phyloP scores from a whole-genome alignment of 2,113 vertebrate genomes.

The Gavia stellata region DNA sequence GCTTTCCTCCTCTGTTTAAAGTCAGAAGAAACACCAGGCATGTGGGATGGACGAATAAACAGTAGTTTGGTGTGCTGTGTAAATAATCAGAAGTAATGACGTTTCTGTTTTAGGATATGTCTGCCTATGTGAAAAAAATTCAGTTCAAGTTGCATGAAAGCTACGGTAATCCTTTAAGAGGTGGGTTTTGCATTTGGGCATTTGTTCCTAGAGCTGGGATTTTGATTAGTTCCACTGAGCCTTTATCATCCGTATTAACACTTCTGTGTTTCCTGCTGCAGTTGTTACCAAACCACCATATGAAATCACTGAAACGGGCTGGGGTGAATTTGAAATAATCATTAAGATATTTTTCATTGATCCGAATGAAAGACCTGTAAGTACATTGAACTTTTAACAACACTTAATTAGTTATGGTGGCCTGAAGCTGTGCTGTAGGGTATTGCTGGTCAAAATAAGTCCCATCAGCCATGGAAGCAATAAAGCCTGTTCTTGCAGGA shows the following conservation, averaged over 20 bases:
- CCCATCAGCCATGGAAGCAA: not conserved
- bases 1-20: not conserved
- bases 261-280: conserved; percentile 51
- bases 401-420: not conserved
- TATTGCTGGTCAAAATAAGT: not conserved
- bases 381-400: conserved; percentile 20
- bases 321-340: conserved; percentile 99
- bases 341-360: conserved; percentile 99
- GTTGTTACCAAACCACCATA: conserved; percentile 98
- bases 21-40: fast-evolving
- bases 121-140: conserved; percentile 98
- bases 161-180: conserved; percentile 95
- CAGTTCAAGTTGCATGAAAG: conserved; percentile 98
- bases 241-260: not conserved
- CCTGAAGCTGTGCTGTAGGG: not conserved
- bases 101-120: conserved; percentile 87
- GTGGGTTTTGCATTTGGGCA: conserved; percentile 47
- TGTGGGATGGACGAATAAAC: fast-evolving
- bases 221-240: not conserved
- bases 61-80: not conserved
- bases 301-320: conserved; percentile 98
- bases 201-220: not conserved
- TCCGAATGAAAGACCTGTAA: conserved; percentile 96
- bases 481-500: not conserved
- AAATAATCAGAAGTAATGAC: not conserved